Percentiles rank a stretch among this genome's conserved stretches.
Evolutionary conservation across 2,888 invertebrate species (phyloP).

Genomic region (Mactromeris polynyma): DNA sequence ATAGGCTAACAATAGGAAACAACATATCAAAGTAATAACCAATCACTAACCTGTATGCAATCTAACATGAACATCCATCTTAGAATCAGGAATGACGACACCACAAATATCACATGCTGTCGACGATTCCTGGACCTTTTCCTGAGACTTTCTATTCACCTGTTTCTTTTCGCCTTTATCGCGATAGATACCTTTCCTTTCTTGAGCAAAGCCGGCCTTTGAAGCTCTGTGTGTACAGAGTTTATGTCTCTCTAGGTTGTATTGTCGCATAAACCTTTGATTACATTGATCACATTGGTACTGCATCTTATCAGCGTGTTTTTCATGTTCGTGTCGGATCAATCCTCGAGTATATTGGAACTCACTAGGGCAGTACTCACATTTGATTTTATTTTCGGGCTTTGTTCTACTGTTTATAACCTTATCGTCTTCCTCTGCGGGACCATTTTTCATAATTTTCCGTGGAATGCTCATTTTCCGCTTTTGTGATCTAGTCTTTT

Average conservation of each 20-base stretch:
- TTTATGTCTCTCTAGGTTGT: conserved; percentile 57
- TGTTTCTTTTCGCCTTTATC: conserved; percentile 9
- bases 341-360: conserved; percentile 55
- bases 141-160: conserved; percentile 5
- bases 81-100: conserved; percentile 42
- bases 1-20: no score
- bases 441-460: conserved; percentile 31
- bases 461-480: conserved; percentile 60
- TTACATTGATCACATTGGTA: conserved; percentile 57
- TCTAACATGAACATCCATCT: conserved; percentile 50
- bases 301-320: conserved; percentile 59
- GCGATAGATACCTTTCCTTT: conserved; percentile 21
- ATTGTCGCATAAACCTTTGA: conserved; percentile 56
- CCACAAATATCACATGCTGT: conserved; percentile 52
- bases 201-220: conserved; percentile 22
- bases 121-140: conserved; percentile 18
- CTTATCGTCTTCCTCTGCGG: conserved; percentile 26
- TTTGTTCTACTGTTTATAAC: conserved; percentile 45
- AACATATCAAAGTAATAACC: background rate
- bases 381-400: conserved; percentile 46
- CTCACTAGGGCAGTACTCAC: conserved; percentile 57
- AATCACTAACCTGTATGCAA: conserved; percentile 54
- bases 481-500: conserved; percentile 33
- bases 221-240: conserved; percentile 48
- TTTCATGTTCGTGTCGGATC: conserved; percentile 56